Evolutionary conservation across 2,888 invertebrate genomes (phyloP).

Genomic region (Cybosia mesomella): DNA sequence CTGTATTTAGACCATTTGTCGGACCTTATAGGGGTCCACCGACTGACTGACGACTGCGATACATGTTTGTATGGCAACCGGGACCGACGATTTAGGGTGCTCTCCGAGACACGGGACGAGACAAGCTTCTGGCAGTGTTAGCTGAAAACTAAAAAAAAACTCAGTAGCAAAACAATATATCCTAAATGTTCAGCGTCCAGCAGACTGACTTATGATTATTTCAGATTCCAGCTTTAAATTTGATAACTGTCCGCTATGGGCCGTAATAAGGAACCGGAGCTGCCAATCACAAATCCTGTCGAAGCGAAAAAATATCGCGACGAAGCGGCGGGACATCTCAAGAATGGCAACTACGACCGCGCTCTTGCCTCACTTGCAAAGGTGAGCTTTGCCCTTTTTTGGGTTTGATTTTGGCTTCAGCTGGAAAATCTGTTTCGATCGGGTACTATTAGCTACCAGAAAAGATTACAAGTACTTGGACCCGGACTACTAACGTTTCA

Average conservation of each 20-base stretch:
- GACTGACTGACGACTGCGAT: no score
- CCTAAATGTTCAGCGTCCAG: not conserved
- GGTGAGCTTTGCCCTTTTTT: slow-evolving; percentile 66
- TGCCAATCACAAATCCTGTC: slow-evolving; percentile 75
- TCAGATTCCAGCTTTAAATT: slow-evolving; percentile 5
- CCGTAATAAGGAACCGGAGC: slow-evolving; percentile 77
- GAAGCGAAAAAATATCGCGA: slow-evolving; percentile 91
- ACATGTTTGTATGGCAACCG: no score
- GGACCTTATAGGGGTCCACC: no score
- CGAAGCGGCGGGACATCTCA: slow-evolving; percentile 92
- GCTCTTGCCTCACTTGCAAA: slow-evolving; percentile 91
- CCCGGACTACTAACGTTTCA: no score
- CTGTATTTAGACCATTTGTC: no score
- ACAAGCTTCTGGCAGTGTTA: no score
- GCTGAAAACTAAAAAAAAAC: no score
- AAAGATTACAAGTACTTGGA: no score
- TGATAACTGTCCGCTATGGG: slow-evolving; percentile 62
- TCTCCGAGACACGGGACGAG: no score
- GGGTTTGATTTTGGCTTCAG: not conserved
- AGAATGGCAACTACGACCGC: slow-evolving; percentile 91
- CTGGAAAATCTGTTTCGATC: not conserved
- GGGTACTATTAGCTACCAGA: no score
- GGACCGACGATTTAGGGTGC: no score
- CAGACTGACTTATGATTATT: not conserved
- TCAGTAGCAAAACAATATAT: no score